Evolutionary conservation across 2,113 vertebrate species (phyloP).

Genomic region (Phaetusa simplex): DNA sequence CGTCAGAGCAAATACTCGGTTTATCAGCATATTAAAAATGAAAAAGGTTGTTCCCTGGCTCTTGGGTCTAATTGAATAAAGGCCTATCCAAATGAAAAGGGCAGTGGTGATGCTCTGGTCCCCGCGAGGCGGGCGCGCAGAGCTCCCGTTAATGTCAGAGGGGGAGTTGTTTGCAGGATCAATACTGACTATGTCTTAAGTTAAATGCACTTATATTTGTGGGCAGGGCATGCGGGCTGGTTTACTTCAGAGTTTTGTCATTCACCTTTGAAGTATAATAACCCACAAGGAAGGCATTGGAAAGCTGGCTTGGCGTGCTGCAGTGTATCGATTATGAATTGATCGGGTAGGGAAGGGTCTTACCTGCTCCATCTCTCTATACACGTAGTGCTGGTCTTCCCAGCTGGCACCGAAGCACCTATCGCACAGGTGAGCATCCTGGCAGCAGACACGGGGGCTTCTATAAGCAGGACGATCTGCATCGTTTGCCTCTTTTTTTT

Average conservation of each 20-base stretch:
- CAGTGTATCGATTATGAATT: neutral
- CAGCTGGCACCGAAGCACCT: rapidly evolving
- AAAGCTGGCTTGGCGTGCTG: neutral
- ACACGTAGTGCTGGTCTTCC: rapidly evolving
- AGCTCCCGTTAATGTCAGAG: neutral
- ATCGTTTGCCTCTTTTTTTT: neutral
- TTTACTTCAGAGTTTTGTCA: neutral
- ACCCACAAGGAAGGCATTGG: neutral
- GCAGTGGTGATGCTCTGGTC: neutral
- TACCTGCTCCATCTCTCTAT: rapidly evolving
- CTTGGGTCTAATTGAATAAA: neutral
- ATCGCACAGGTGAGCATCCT: rapidly evolving
- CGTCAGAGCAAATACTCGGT: neutral
- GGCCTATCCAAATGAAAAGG: neutral
- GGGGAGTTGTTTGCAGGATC: neutral
- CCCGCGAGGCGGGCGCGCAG: rapidly evolving
- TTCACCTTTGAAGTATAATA: neutral
- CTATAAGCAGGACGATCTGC: neutral
- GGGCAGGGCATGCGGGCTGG: neutral
- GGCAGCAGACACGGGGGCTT: neutral
- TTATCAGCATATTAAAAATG: neutral
- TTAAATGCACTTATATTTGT: neutral
- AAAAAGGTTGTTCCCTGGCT: neutral
- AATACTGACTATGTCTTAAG: rapidly evolving
- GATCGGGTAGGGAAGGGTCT: neutral